Base-by-base conservation (phyloP, 2,797 vertebrate species). In the Atherinosoma microstoma region DNA sequence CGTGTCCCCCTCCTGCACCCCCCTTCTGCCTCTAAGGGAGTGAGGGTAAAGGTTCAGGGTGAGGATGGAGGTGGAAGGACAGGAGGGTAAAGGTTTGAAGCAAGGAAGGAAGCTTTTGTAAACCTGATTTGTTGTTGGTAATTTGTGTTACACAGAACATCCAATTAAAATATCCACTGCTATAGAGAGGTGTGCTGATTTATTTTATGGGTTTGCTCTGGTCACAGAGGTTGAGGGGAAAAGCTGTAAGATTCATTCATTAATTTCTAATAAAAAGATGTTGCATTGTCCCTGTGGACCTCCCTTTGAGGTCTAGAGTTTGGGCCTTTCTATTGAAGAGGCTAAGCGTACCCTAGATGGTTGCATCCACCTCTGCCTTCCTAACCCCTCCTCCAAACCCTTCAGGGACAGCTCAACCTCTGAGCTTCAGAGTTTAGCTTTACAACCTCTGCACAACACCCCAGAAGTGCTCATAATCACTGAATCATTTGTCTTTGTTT, bases 1-100 rank as follows among this genome's bases (percentile, higher is more conserved):
- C 10, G 4, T 60, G 57, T 53, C 30, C 67, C 27, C 57, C 20
- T 6, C 51, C n/a, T 57, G 40, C 64, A 29, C 51, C 36, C 24
- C 63, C 34, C 34, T 40, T 35, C 42, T 53, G 77, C 65, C 80
- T 79, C 78, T 59, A 58, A 13, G 72, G 62, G 81, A 78, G 84
- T 64, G 47, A 58, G 76, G 89, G 87, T 87, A 65, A 91, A 76
- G 69, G 87, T 82, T 91, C 84, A 84, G 80, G 70, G 75, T 82
- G 72, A 84, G 78, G 73, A 80, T 73, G 71, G 84, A 78, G 64
- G 58, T 57, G 58, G 40, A 51, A 24, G 63, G 38, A 53, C 51
- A 30, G 61, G 35, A 24, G 53, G 20, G 18, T 62, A 47, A 67
- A 42, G 20, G 58, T 75, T 64, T 60, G 30, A 32, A 32, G 30